A percentile compares a stretch with the other conserved stretches of the same genome.
Conservation (phyloP, 2,888 invertebrate genomes). For the Corbicula japonica region DNA sequence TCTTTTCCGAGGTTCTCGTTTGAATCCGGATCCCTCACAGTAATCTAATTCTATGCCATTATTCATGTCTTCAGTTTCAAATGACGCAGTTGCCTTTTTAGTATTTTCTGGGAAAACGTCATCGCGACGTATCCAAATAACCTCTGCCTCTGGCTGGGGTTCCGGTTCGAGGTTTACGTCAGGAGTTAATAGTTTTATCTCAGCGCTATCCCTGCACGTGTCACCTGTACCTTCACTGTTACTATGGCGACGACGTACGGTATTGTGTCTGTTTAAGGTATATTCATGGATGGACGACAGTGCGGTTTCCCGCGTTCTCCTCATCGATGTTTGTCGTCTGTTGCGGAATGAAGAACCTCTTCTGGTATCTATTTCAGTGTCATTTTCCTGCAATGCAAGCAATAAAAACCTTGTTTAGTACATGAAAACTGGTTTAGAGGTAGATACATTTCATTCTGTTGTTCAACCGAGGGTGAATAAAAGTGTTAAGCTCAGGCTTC, state of each 20-base stretch:
- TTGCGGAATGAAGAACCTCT: conserved; percentile 43
- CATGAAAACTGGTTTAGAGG: background rate
- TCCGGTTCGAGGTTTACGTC: conserved; percentile 24
- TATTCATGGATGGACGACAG: conserved; percentile 62
- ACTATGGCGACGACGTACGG: conserved; percentile 57
- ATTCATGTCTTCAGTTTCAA: conserved; percentile 49
- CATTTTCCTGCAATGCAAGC: conserved; percentile 63
- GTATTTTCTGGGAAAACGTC: conserved; percentile 57
- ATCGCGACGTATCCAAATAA: conserved; percentile 67
- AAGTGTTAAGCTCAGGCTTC: background rate
- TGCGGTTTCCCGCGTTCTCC: conserved; percentile 60
- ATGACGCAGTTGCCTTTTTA: conserved; percentile 40
- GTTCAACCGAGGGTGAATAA: background rate
- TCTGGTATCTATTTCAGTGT: conserved; percentile 57
- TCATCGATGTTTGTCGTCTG: conserved; percentile 60
- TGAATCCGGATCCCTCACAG: background rate
- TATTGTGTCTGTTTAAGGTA: conserved; percentile 52
- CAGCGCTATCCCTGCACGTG: conserved; percentile 17
- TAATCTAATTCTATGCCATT: conserved; percentile 2
- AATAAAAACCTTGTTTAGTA: background rate
- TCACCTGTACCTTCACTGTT: conserved; percentile 35
- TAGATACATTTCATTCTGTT: too few species aligned
- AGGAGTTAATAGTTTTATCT: conserved; percentile 23
- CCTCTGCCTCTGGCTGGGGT: conserved; percentile 54
- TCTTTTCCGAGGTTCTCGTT: conserved; percentile 6